Base-by-base conservation (phyloP, 2,888 invertebrate genomes). In the Pheosia tremula region DNA sequence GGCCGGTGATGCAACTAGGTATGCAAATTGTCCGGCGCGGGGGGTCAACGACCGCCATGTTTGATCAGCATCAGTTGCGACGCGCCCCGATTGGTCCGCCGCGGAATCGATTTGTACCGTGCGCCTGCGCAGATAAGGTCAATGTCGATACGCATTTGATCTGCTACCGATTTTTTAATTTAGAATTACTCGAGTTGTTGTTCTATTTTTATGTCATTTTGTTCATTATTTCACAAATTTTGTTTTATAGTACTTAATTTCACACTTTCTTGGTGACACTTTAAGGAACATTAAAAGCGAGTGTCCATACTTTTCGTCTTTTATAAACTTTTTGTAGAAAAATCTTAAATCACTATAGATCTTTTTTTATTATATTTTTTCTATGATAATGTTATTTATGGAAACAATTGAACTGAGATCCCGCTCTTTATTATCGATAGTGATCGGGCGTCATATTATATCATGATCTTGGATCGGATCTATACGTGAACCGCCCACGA, bases 141-240 rank as follows among this genome's bases (percentile, higher is more conserved):
- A 92, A 90, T 91, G 89, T 86, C 89, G 89, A 90, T 87, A 84
- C 85, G 83, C 81, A 83, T 88, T 87, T 87, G 84, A 89, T 88
- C 84, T 82, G 89, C 90, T 89, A 89, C 90, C 83, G 90, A 89
- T 86, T 81, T 76, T 69, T 71, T 79, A 65, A 74, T 70, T 71
- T 74, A 69, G 72, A 65, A 72, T 80, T 68, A 71, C 74, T 72
- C 58, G 66, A 38, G 61, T 56, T 63, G 62, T 63, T 69, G 60
- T 59, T 56, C 69, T 47, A 47, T 55, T 62, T 66, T 68, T 72
- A 66, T 53, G 57, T 60, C 57, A 43, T 43, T 38, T 55, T 58
- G 64, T 67, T 67, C 36, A 64, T 58, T 60, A 37, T 52, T 64
- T 56, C 58, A 10, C 13, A 57, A 39, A 43, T 38, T 59, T 59